A percentile compares a stretch with the other conserved stretches of the same genome.
phyloP scores from a whole-genome alignment of 2,888 invertebrate species.

The Carpatolechia fugitivella region DNA sequence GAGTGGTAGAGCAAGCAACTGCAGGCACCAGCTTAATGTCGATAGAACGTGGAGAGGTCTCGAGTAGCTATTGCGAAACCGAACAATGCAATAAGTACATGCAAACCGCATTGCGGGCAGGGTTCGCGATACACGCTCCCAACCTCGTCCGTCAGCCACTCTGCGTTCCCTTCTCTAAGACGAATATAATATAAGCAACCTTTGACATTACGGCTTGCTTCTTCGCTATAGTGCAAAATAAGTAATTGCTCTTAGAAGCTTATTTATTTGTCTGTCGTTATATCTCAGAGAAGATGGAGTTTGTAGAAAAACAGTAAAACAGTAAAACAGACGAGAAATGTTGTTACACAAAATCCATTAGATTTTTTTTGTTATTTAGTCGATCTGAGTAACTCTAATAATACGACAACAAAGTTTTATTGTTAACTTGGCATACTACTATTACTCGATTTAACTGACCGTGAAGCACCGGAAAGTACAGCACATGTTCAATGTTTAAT shows the following conservation, averaged over 20 bases:
- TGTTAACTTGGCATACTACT: constrained; percentile 2
- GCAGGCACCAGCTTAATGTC: constrained; percentile 46
- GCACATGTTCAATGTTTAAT: constrained; percentile 28
- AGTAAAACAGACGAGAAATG: neutral
- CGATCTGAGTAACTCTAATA: neutral
- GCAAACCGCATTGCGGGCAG: constrained; percentile 43
- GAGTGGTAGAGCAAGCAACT: neutral
- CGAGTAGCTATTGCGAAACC: constrained; percentile 53
- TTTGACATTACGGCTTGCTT: neutral
- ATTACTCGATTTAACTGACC: constrained; percentile 26
- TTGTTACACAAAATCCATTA: too few species aligned
- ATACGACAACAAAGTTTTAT: neutral
- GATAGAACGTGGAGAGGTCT: constrained; percentile 59
- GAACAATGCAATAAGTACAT: constrained; percentile 66
- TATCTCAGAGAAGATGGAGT: neutral
- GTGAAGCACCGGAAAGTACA: constrained; percentile 24
- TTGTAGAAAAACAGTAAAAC: too few species aligned
- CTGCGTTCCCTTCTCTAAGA: constrained; percentile 8
- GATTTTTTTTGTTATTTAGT: too few species aligned
- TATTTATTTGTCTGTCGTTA: neutral
- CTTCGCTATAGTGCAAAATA: neutral
- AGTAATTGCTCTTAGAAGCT: neutral
- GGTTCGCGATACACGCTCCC: constrained; percentile 11
- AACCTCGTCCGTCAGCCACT: neutral
- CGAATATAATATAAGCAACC: constrained; percentile 1